Evolutionary conservation across 2,888 invertebrate species (phyloP), one percentile per base, ranked within the genome.

Genomic region (Lysandra bellargus): DNA sequence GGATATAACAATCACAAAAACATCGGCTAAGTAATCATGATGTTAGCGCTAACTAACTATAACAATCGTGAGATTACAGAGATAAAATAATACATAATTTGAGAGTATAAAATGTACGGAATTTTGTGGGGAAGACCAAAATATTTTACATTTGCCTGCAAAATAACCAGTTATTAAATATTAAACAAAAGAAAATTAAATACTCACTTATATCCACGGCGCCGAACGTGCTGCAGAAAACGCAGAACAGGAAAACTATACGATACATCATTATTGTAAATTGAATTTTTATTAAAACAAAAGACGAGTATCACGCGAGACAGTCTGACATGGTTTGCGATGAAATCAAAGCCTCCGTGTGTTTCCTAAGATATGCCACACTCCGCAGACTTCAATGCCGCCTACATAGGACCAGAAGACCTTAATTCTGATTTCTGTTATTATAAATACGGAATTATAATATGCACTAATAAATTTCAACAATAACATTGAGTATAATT

Each of bases 161-260:
- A 64, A 64, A 64, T 12, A 7, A 4, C 3, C 30, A 9, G 23
- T 64, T 64, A 9, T 30, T 23, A 4, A 5, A 64, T 64, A 23
- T 61, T 64, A 30, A 30, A 30, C 17, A 33, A 33, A 37, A 69
- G 1, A 37, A 69, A 49, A 49, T 30, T 4, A 23, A 76, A 57
- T 76, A 88, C 92, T 89, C 85, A 93, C 93, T 88, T 61, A 92
- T 84, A 82, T 92, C 89, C 78, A 88, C 81, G 40, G 86, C 84
- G 82, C 89, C 90, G 81, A 85, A 84, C 81, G 87, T 86, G 79
- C 78, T 81, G 81, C 83, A 84, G 30, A 88, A 81, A 81, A 87
- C 80, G 60, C 83, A 79, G 23, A 86, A 81, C 12, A 90, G 81
- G 80, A 76, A 86, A 83, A 81, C 86, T 81, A 80, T 85, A 12